Evolutionary conservation across 1,140 invertebrate genomes (phyloP), one percentile per base, ranked within the genome.

Genomic region (Lutraria rhynchaena): DNA sequence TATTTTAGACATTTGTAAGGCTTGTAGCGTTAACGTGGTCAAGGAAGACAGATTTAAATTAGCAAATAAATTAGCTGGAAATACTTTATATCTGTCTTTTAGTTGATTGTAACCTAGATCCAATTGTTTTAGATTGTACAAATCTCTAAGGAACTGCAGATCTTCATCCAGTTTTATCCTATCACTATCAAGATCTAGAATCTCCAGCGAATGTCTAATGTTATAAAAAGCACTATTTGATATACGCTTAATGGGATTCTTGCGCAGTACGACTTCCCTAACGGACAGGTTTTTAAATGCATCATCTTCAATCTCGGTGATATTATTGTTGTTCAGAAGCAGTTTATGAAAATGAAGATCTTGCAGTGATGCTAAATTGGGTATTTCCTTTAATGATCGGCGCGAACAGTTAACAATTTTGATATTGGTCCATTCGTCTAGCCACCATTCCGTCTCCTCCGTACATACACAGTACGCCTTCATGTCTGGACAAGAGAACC

Each of bases 401-500:
- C 53, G 7, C 29, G 78, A 81, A 73, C 78, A 81, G 51, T 81
- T 81, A 1, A 81, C 78, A 1, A 80, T 19, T 58, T 65, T 80
- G 9, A 74, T 11, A 51, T 63, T 31, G 24, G 41, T 51, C 67
- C 58, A 73, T 44, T 27, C 44, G 49, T 53, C 29, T 19, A 55
- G 35, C 55, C 37, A 63, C 78, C 78, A 81, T 13, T 41, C 46
- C 9, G 46, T 29, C 51, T 24, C 58, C 57, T 49, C 46, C 2
- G 27, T 46, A 31, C 78, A 81, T 65, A 69, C 69, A 49, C 78
- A 81, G 1, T 22, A 29, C 24, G 67, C 35, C 44, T 27, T 24
- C 67, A 81, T 61, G 35, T 81, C 78, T 69, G 69, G 69, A 35
- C 78, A 81, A 27, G 35, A 29, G 69, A 81, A 74, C 37, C 31